Evolutionary conservation across 2,113 vertebrate genomes (phyloP).

Genomic region (Phasianus colchicus): DNA sequence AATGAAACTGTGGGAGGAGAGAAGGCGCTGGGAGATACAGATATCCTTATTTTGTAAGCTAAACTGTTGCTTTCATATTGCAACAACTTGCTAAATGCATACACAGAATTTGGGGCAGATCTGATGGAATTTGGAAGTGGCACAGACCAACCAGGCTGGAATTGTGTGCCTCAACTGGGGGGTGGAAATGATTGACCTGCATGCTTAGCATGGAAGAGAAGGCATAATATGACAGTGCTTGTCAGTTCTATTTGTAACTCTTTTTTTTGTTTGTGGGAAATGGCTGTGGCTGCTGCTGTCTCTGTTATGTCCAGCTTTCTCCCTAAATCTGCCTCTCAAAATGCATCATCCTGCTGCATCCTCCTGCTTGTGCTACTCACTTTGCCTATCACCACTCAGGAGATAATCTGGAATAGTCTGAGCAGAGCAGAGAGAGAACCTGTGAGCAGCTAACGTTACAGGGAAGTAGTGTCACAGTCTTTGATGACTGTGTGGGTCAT

Average conservation of each 20-base stretch:
- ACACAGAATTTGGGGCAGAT: neutral
- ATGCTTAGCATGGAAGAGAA: neutral
- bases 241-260: neutral
- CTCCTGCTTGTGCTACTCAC: neutral
- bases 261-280: neutral
- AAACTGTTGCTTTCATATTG: neutral
- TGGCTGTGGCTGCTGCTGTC: neutral
- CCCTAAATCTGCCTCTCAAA: neutral
- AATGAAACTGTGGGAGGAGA: neutral
- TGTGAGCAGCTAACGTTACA: neutral
- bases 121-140: neutral
- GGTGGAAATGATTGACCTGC: neutral
- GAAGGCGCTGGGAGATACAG: neutral
- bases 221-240: neutral
- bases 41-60: neutral
- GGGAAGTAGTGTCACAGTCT: slow-evolving; percentile 10
- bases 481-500: neutral
- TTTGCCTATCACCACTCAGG: neutral
- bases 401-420: neutral
- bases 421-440: neutral
- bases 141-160: neutral
- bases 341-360: neutral
- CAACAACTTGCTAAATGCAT: neutral
- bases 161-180: neutral
- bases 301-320: neutral